Conservation (phyloP, 2,888 invertebrate species). For the Amaurobius ferox region DNA sequence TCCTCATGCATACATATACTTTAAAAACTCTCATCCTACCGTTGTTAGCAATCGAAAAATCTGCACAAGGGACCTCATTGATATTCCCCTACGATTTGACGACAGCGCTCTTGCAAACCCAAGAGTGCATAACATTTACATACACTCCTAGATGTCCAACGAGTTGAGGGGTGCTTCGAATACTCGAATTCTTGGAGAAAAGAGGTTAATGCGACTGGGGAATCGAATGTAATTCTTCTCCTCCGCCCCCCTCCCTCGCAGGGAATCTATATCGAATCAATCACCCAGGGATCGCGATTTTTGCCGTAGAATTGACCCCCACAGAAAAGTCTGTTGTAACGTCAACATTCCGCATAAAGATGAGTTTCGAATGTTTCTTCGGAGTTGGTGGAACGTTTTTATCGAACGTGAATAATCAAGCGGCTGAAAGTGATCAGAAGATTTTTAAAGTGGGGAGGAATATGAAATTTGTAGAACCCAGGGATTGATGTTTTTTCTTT, state of each 20-base stretch:
- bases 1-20: conserved; percentile 11
- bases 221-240: conserved; percentile 66
- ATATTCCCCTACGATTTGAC: conserved; percentile 37
- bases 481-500: no score
- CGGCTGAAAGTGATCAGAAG: background rate
- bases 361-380: conserved; percentile 35
- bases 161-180: conserved; percentile 29
- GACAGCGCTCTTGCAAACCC: conserved; percentile 64
- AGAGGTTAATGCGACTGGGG: conserved; percentile 66
- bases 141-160: conserved; percentile 58
- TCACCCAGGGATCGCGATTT: conserved; percentile 54
- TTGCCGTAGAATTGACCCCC: conserved; percentile 44
- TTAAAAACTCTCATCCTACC: conserved; percentile 9
- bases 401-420: background rate
- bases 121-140: conserved; percentile 64
- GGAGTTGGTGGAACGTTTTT: conserved; percentile 8
- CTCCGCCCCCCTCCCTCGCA: conserved; percentile 17
- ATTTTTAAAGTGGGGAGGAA: background rate
- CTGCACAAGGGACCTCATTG: background rate
- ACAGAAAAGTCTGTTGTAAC: conserved; percentile 32
- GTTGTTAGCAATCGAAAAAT: conserved; percentile 9
- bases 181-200: conserved; percentile 47
- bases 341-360: conserved; percentile 61
- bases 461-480: background rate
- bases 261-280: conserved; percentile 72